phyloP scores from a whole-genome alignment of 1,140 invertebrate species.

The Achroia grisella region DNA sequence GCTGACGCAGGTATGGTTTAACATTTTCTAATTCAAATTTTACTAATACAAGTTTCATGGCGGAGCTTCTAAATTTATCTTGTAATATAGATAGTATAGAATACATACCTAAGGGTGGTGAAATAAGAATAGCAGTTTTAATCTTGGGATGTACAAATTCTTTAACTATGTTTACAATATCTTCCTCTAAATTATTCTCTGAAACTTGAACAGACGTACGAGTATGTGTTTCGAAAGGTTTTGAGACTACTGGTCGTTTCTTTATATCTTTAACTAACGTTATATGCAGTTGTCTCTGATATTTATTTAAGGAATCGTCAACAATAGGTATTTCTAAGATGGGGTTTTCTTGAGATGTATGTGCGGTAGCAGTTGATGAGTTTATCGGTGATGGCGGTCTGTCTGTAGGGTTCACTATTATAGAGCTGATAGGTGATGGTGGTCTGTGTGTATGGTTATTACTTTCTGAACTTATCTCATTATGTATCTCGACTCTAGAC shows the following conservation, averaged over 20 bases:
- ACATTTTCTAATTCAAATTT: constrained; percentile 11
- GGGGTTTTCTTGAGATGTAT: constrained; percentile 11
- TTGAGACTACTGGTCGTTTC: constrained; percentile 3
- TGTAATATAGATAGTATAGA: constrained; percentile 10
- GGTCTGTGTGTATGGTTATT: no score
- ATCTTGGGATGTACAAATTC: constrained; percentile 14
- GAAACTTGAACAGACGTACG: constrained; percentile 7
- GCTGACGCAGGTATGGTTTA: constrained; percentile 8
- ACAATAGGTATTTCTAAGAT: constrained; percentile 15
- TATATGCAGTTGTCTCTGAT: constrained; percentile 8
- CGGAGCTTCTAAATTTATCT: constrained; percentile 8
- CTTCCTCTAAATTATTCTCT: constrained; percentile 9
- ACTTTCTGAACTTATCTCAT: no score
- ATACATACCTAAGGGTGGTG: constrained; percentile 6
- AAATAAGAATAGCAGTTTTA: constrained; percentile 9
- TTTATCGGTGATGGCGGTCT: background rate
- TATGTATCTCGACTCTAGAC: constrained; percentile 9
- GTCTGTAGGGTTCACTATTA: constrained; percentile 2
- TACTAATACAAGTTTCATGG: constrained; percentile 11
- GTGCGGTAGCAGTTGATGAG: constrained; percentile 5
- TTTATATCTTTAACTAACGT: constrained; percentile 10
- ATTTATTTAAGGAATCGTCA: constrained; percentile 14
- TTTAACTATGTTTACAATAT: constrained; percentile 9
- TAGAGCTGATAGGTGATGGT: constrained; percentile 5
- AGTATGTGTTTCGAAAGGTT: constrained; percentile 12